A percentile compares a stretch with the other conserved stretches of the same genome.
Evolutionary conservation across 2,888 invertebrate genomes (phyloP).

Genomic region (Pyralis farinalis): DNA sequence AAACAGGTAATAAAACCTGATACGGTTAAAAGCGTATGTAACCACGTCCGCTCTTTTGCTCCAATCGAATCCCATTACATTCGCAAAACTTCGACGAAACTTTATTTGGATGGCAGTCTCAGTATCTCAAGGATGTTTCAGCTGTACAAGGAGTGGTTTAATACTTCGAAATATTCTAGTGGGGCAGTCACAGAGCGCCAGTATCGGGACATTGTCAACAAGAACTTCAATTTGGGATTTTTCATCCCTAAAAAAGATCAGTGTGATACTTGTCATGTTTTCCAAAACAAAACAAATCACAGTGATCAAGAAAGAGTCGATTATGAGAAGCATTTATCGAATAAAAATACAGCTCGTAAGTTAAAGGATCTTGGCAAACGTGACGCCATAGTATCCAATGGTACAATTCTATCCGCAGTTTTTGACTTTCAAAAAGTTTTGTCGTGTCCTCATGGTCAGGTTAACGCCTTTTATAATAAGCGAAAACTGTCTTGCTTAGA

Average conservation of each 20-base stretch:
- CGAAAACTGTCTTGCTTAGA: conserved; percentile 11
- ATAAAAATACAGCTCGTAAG: background rate
- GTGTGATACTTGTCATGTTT: conserved; percentile 2
- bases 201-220: conserved; percentile 13
- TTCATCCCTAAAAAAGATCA: conserved; percentile 3
- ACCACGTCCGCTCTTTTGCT: too few species aligned
- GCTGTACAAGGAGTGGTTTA: conserved; percentile 18
- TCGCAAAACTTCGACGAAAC: too few species aligned
- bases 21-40: too few species aligned
- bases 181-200: conserved; percentile 13
- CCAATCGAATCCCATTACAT: too few species aligned
- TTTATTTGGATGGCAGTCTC: conserved; percentile 12
- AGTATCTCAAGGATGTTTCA: conserved; percentile 15
- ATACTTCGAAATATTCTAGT: conserved; percentile 10
- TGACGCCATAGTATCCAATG: background rate
- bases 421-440: conserved; percentile 14
- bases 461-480: conserved; percentile 16
- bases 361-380: background rate
- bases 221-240: conserved; percentile 4
- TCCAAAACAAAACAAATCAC: background rate
- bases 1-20: too few species aligned
- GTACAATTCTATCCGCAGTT: background rate
- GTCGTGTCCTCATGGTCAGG: conserved; percentile 11
- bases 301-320: conserved; percentile 1
- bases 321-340: background rate